Conservation (phyloP, 2,797 vertebrate species). For the Bufotes viridis region DNA sequence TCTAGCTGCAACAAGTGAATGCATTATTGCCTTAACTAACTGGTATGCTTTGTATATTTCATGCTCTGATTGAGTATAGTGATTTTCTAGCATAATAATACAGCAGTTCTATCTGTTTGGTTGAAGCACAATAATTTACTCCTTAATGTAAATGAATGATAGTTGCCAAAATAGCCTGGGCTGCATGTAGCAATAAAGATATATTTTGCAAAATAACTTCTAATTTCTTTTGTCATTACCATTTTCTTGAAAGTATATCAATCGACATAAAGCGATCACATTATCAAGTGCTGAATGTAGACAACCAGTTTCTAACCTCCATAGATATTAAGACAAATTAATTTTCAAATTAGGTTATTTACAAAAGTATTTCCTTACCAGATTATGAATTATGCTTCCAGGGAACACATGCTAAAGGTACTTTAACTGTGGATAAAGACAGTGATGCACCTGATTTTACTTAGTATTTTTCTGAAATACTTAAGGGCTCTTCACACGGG, state of each 20-base stretch:
- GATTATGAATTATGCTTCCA: background rate
- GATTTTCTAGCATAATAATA: slow-evolving; percentile 61
- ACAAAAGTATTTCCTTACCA: background rate
- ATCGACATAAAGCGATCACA: slow-evolving; percentile 27
- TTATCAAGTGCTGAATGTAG: slow-evolving; percentile 46
- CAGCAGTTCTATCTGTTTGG: slow-evolving; percentile 63
- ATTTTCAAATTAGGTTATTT: background rate
- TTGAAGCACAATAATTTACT: slow-evolving; percentile 63
- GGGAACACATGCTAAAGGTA: background rate
- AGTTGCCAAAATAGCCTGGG: slow-evolving; percentile 54
- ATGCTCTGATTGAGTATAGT: slow-evolving; percentile 62
- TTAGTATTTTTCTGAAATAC: background rate
- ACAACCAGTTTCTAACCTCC: background rate
- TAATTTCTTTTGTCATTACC: slow-evolving; percentile 52
- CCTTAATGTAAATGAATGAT: slow-evolving; percentile 62
- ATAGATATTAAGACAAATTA: slow-evolving; percentile 24
- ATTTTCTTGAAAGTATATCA: slow-evolving; percentile 40
- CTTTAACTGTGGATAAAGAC: background rate
- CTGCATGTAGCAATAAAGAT: slow-evolving; percentile 57
- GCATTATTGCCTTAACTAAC: slow-evolving; percentile 52
- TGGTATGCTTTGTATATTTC: slow-evolving; percentile 63
- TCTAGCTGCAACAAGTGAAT: slow-evolving; percentile 58
- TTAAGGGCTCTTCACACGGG: too few relatives aligned
- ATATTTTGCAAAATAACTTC: slow-evolving; percentile 58
- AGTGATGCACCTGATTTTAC: background rate